Base-by-base conservation (phyloP, 2,888 invertebrate species). In the Lasioglossum leucozonium region DNA sequence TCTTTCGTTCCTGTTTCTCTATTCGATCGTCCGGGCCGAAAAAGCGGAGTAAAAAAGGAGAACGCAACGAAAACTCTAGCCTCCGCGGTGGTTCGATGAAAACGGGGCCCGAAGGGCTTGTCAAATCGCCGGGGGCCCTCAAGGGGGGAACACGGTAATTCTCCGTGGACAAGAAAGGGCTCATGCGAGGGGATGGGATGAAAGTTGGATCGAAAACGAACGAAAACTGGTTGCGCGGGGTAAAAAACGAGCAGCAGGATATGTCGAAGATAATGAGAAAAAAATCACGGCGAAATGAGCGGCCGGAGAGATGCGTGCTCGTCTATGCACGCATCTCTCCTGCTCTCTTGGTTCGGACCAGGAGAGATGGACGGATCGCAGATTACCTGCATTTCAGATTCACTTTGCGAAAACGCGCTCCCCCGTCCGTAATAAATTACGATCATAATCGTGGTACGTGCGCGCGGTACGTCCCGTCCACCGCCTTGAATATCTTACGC, bases 321-420 rank as follows among this genome's bases (percentile, higher is more conserved):
- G 79, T 86, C 87, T 87, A 76, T 82, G 86, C 85, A 67, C 42
- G 85, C 84, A 65, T 18, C 51, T 51, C 69, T 81, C 69, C 67
- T 72, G 78, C 83, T 81, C 87, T 77, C 72, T 58, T 42, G 72
- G 77, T 47, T 30, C 58, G 80, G 86, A 72, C 85, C 83, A 47
- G 81, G 88, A 79, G 88, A 62, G 26, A 58, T 13, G 58, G 58
- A 58, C 26, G 58, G 58, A 88, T 89, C 79, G 84, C 84, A 74
- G 90, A 88, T 90, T 90, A 84, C 86, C 85, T 76, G 85, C 87
- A 83, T 88, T 90, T 89, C 84, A 77, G 84, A 87, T 90, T 90
- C 90, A 84, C 88, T 88, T 88, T 82, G 88, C 86, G 80, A 79
- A 87, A 26, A 84, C 84, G 79, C 79, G 76, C 84, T 82, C 82